Percentiles rank a stretch among this genome's conserved stretches.
phyloP scores from a whole-genome alignment of 2,797 vertebrate species.

The Cottoperca gobio region DNA sequence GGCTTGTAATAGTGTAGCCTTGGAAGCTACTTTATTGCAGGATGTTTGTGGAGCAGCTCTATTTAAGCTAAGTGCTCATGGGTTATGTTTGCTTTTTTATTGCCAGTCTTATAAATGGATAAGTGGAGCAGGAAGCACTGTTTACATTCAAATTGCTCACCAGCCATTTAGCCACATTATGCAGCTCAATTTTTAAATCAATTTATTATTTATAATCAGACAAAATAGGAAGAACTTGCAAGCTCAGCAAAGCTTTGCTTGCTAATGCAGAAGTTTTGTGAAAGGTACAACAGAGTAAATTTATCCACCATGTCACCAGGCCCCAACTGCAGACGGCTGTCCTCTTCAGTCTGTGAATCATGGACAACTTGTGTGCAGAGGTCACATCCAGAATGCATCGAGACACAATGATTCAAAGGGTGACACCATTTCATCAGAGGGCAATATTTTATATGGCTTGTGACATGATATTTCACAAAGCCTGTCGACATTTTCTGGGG shows the following conservation, averaged over 20 bases:
- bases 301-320: not conserved
- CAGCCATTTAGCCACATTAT: conserved; percentile 30
- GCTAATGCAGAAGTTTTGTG: conserved; percentile 27
- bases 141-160: conserved; percentile 42
- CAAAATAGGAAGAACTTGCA: conserved; percentile 27
- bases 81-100: conserved; percentile 25
- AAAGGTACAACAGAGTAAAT: conserved; percentile 18
- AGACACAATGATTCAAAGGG: conserved; percentile 63
- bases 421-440: conserved; percentile 66
- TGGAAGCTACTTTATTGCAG: not conserved
- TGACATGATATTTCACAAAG: conserved; percentile 63
- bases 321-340: not conserved
- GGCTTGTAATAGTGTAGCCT: conserved; percentile 10
- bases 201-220: conserved; percentile 44
- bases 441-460: conserved; percentile 41
- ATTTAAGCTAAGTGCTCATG: conserved; percentile 37
- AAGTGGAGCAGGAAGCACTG: conserved; percentile 25
- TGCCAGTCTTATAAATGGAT: conserved; percentile 30
- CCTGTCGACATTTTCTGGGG: conserved; percentile 53
- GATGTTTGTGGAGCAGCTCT: conserved; percentile 19
- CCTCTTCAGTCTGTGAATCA: conserved; percentile 36
- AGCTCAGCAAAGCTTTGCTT: conserved; percentile 19
- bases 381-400: conserved; percentile 46
- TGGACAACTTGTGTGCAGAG: conserved; percentile 26
- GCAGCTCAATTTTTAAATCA: conserved; percentile 46